Conservation (phyloP, 2,113 vertebrate species). For the Laticauda laticaudata region DNA sequence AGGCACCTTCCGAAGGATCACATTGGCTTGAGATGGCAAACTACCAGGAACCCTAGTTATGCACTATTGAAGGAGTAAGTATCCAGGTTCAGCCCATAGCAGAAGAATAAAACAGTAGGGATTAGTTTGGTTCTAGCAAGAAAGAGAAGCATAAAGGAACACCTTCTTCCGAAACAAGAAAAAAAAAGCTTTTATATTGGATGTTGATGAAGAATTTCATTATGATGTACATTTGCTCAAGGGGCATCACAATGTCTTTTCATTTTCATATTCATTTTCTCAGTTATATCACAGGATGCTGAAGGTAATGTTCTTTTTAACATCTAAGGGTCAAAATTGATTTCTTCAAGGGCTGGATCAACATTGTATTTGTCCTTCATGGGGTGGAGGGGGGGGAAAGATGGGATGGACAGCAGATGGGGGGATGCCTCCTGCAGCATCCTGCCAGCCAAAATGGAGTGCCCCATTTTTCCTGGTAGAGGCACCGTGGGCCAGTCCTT, state of each 20-base stretch:
- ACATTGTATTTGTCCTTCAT: too few species aligned
- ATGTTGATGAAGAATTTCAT: not conserved
- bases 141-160: not conserved
- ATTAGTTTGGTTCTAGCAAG: not conserved
- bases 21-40: not conserved
- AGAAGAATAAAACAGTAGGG: not conserved
- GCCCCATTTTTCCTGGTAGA: too few species aligned
- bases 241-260: not conserved
- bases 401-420: too few species aligned
- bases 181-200: not conserved
- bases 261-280: not conserved
- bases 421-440: too few species aligned
- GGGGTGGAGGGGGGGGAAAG: too few species aligned
- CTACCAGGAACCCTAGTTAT: not conserved
- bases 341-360: too few species aligned
- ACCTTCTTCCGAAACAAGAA: not conserved
- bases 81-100: not conserved
- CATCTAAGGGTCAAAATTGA: not conserved
- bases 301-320: not conserved
- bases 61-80: not conserved
- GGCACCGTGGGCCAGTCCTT: too few species aligned
- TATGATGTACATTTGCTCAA: not conserved
- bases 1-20: not conserved
- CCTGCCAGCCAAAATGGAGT: too few species aligned
- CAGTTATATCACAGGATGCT: not conserved